Conservation (phyloP, 2,113 vertebrate species). For the Rhombomys opimus region DNA sequence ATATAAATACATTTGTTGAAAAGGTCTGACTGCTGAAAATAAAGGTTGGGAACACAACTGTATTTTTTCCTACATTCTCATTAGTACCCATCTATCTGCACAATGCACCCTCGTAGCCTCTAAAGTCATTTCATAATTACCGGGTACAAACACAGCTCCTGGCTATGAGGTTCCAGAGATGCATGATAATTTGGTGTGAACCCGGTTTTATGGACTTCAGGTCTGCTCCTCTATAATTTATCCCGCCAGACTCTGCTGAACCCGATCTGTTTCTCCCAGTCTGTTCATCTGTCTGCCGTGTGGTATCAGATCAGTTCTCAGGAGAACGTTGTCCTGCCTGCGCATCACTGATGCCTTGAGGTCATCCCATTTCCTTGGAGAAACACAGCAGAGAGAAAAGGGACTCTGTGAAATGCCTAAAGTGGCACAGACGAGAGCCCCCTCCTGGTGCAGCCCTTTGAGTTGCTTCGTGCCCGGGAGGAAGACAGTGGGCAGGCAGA, state of each 20-base stretch:
- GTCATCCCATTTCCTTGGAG: not conserved
- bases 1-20: not conserved
- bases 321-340: not conserved
- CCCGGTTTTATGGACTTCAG: not conserved
- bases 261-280: not conserved
- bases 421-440: not conserved
- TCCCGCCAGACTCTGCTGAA: too few relatives aligned
- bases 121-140: not conserved
- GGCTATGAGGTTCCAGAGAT: not conserved
- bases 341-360: not conserved
- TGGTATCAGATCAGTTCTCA: not conserved
- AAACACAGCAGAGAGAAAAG: too few relatives aligned
- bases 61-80: not conserved
- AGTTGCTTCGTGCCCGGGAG: fast-evolving
- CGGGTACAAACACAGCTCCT: too few relatives aligned
- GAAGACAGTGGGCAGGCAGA: not conserved
- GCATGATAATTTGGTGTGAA: not conserved
- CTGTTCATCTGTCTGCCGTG: not conserved
- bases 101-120: not conserved
- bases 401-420: not conserved
- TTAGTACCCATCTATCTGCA: not conserved
- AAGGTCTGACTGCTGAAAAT: not conserved
- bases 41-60: not conserved
- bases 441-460: fast-evolving
- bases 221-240: not conserved